Evolutionary conservation across 2,113 vertebrate genomes (phyloP), one percentile per base, ranked within the genome.

Genomic region (Aplodontia rufa): DNA sequence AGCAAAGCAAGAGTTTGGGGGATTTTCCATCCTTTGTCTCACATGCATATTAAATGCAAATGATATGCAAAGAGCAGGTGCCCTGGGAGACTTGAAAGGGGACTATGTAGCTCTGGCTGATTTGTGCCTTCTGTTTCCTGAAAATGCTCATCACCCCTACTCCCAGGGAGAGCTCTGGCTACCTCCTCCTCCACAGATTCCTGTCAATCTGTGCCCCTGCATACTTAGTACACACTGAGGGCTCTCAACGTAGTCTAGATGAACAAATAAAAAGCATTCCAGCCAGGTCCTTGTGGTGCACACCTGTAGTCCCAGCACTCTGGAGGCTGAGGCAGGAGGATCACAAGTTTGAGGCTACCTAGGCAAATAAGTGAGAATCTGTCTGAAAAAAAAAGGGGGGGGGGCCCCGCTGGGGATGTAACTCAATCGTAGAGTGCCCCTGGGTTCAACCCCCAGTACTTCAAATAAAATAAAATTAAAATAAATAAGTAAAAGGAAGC

Each of bases 11-110:
- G 62, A 19, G 30, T 20, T 6, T n/a, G 72, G 40, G 76, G 85
- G 53, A 87, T 92, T 98, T 97, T 96, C 92, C 95, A 90, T 58
- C 72, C 26, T 88, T 78, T 87, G 47, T 32, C 42, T 72, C n/a
- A 5, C 11, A 82, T 49, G 72, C 89, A 96, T 91, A 93, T 81
- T 16, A 28, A 64, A 96, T 81, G 74, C 83, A 94, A 94, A 96
- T 71, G 14, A 66, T 24, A 19, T 58, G 53, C 26, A 76, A 90
- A 87, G 10, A 75, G 17, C 1, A 0, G 17, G 22, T 45, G 22
- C 37, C 79, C 80, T 90, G 6, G 11, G 35, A 51, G 62, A 62
- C 47, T 17, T 37, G 68, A 42, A 64, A 84, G 64, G 40, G 6
- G 8, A 55, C 11, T 19, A 30, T 37, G 42, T 9, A 7, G 55